Conservation (phyloP, 2,888 invertebrate species). For the Pollenia labialis region DNA sequence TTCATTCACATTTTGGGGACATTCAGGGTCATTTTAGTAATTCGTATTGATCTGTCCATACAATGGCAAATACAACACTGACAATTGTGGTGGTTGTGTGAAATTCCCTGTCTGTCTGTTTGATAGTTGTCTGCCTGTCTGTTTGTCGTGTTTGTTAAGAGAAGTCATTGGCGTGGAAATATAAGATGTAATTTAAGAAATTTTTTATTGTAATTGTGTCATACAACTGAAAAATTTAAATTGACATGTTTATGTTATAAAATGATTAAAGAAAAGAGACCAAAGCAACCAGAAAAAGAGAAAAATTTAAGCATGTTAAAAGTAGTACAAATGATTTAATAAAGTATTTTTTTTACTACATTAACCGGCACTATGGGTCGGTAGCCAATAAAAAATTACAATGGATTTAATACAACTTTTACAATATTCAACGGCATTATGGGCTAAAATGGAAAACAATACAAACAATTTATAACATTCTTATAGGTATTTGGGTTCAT, state of each 20-base stretch:
- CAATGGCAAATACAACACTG: conserved; percentile 23
- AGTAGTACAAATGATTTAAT: conserved; percentile 33
- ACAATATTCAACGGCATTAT: background rate
- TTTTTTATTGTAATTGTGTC: conserved; percentile 56
- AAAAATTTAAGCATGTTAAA: conserved; percentile 23
- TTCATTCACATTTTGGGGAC: conserved; percentile 73
- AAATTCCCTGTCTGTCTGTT: background rate
- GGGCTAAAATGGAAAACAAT: too few species aligned
- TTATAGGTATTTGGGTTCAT: too few species aligned
- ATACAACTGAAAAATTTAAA: conserved; percentile 67
- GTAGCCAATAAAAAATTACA: background rate
- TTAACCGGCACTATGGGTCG: conserved; percentile 36
- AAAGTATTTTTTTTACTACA: background rate
- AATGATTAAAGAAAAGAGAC: conserved; percentile 65
- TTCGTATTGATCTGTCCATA: conserved; percentile 77
- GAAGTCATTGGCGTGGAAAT: conserved; percentile 65
- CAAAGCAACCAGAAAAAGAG: conserved; percentile 13
- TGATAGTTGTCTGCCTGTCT: conserved; percentile 2
- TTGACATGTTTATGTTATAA: conserved; percentile 75
- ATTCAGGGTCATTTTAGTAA: conserved; percentile 80
- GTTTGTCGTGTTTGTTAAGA: conserved; percentile 17
- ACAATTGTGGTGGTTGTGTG: conserved; percentile 29
- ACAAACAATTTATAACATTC: too few species aligned
- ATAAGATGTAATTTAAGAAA: conserved; percentile 67
- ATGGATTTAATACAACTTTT: too few species aligned